Base-by-base conservation (phyloP, 2,888 invertebrate species). In the Ferrisia virgata region DNA sequence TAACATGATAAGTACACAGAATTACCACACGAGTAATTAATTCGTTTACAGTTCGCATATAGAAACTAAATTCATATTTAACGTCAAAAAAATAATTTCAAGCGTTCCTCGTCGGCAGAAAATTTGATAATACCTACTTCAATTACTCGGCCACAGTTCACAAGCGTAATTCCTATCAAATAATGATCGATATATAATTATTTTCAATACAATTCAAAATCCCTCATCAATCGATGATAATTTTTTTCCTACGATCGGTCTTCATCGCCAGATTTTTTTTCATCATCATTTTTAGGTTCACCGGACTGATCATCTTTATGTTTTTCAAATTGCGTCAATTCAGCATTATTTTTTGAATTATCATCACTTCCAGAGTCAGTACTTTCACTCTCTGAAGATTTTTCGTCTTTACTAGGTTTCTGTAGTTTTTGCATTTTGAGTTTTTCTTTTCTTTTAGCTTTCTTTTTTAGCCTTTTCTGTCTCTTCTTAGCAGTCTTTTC, bases 401-500 rank as follows among this genome's bases (percentile, higher is more conserved):
- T 13, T 18, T 76, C 6, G 1, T 76, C 36, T 76, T 76, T 11
- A 36, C 36, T 36, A 0, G 72, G 72, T 76, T 84, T 84, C 53
- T 79, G 78, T 15, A 53, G 82, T 85, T 86, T 85, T 85, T 76
- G 80, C 36, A 78, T 84, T 18, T 85, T 58, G 85, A 81, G 87
- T 88, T 81, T 86, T 87, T 88, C 87, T 86, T 89, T 89, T 76
- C 86, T 86, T 85, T 89, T 91, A 88, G 92, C 91, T 88, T 95
- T 96, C 88, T 92, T 94, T 88, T 94, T 96, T 85, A 93, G 88
- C 81, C 98, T 91, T 88, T 98, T 99, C 0, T 94, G 94, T 86
- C 98, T 91, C 88, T 96, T 98, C 88, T 97, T 98, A 0, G 96
- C 95, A 4, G 97, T 97, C 88, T 91, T 92, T 87, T 94, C 93